Percentiles rank a stretch among this genome's conserved stretches.
Evolutionary conservation across 2,113 vertebrate species (phyloP).

Genomic region (Isichthys henryi): DNA sequence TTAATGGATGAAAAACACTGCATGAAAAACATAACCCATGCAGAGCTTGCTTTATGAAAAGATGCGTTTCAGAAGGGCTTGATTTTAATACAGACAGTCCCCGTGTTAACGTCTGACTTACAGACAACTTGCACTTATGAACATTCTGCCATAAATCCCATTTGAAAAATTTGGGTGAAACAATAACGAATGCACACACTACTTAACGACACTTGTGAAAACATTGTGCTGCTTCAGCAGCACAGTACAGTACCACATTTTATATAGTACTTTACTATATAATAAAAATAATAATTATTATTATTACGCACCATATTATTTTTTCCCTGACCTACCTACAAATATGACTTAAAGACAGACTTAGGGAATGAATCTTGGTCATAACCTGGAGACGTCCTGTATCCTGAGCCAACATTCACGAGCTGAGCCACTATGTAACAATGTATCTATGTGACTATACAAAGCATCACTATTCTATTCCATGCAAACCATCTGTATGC

Average conservation of each 20-base stretch:
- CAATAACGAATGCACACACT: neutral
- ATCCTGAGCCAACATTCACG: neutral
- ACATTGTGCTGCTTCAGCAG: neutral
- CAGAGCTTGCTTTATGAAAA: neutral
- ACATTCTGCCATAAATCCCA: neutral
- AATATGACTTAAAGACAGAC: neutral
- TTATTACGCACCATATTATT: neutral
- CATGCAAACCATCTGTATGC: neutral
- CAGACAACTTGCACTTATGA: neutral
- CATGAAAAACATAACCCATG: neutral
- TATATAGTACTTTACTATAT: neutral
- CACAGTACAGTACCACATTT: neutral
- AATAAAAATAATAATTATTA: neutral
- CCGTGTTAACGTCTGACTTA: neutral
- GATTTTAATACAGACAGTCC: neutral
- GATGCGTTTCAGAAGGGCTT: neutral
- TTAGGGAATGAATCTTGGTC: neutral
- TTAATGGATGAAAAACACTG: neutral
- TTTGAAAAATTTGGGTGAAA: neutral
- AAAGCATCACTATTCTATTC: neutral
- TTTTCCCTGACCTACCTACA: neutral
- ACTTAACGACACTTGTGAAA: neutral
- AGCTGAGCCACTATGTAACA: neutral
- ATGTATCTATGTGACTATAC: neutral
- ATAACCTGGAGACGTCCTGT: neutral